phyloP scores from a whole-genome alignment of 2,797 vertebrate genomes.

The Tapirus indicus region DNA sequence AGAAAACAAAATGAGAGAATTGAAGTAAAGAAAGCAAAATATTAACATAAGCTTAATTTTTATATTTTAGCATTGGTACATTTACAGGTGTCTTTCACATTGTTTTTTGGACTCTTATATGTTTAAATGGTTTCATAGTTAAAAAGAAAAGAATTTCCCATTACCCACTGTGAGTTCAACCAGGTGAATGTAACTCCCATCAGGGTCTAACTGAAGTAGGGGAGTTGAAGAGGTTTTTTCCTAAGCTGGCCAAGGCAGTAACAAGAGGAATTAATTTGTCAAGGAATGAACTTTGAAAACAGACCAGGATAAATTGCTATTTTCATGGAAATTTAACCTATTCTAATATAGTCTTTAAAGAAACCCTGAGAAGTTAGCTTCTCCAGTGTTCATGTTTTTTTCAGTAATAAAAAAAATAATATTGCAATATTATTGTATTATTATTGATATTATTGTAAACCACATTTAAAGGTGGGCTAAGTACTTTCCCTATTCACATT shows the following conservation, averaged over 20 bases:
- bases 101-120: background rate
- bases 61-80: background rate
- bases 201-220: background rate
- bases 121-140: constrained; percentile 10
- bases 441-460: background rate
- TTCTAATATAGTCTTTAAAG: background rate
- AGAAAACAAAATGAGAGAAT: background rate
- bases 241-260: background rate
- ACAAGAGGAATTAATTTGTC: constrained; percentile 5
- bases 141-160: background rate
- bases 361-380: background rate
- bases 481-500: background rate
- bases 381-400: background rate
- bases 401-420: constrained; percentile 1
- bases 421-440: no score
- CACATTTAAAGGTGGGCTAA: background rate
- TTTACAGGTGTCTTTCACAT: background rate
- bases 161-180: background rate
- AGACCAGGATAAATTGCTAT: background rate
- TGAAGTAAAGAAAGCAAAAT: background rate
- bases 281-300: background rate
- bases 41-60: background rate
- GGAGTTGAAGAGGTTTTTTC: constrained; percentile 24
- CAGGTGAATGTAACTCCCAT: background rate
- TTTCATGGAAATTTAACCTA: background rate